Evolutionary conservation across 37 sponge, comb jelly and placozoan genomes (phyloP).

Genomic region (Agelas oroides): DNA sequence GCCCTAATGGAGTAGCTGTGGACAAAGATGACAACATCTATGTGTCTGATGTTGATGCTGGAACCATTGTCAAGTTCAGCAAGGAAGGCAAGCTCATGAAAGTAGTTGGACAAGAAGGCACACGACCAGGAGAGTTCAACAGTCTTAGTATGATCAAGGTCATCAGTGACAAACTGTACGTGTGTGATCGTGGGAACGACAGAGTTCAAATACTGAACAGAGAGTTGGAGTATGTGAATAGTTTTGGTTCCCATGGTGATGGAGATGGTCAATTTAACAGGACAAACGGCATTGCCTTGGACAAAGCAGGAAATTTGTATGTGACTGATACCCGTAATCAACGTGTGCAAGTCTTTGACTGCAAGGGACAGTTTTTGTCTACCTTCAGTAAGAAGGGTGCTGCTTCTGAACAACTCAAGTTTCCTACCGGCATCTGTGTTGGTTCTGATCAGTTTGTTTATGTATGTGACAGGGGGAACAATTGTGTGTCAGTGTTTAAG

Average conservation of each 20-base stretch:
- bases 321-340: not conserved
- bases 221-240: too few species aligned
- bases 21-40: conserved; percentile 40
- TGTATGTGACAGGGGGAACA: not conserved
- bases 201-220: too few species aligned
- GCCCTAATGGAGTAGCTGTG: conserved; percentile 25
- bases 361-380: too few species aligned
- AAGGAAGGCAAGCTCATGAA: not conserved
- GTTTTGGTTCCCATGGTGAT: too few species aligned
- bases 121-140: not conserved
- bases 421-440: too few species aligned
- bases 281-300: too few species aligned
- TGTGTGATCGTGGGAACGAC: conserved; percentile 12
- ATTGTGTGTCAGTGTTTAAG: conserved; percentile 14
- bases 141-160: not conserved
- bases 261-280: too few species aligned
- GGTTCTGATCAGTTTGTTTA: too few species aligned
- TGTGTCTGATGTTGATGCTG: not conserved
- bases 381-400: too few species aligned
- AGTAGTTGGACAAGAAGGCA: not conserved
- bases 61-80: not conserved
- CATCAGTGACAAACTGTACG: conserved; percentile 26
- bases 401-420: too few species aligned
- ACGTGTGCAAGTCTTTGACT: conserved; percentile 4
- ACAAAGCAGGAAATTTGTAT: too few species aligned